Conservation (phyloP, 2,113 vertebrate genomes). For the Orientallactaga bullata region DNA sequence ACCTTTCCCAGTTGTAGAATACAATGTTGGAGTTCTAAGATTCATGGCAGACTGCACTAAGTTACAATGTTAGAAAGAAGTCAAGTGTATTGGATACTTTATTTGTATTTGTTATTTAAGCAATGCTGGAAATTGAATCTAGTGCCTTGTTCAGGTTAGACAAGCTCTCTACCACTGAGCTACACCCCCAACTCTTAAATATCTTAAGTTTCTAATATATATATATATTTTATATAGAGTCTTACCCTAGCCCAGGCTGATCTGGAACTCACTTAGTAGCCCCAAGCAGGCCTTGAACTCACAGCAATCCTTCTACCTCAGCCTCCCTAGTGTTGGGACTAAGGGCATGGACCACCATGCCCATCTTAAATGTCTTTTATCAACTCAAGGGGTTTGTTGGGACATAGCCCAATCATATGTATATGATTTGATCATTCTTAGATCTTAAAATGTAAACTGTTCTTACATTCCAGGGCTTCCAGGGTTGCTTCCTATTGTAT, state of each 20-base stretch:
- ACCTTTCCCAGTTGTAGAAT: not conserved
- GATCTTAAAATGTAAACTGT: not conserved
- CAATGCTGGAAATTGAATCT: not conserved
- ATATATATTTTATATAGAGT: not conserved
- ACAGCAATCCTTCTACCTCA: no score
- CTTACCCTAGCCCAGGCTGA: no score
- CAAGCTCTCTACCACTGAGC: not conserved
- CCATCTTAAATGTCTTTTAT: not conserved
- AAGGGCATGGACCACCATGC: no score
- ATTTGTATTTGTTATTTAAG: no score
- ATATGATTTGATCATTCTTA: slow-evolving; percentile 18
- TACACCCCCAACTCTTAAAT: not conserved
- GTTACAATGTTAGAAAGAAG: not conserved
- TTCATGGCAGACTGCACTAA: not conserved
- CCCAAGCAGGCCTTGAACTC: no score
- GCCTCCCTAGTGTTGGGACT: no score
- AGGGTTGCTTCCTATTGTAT: not conserved
- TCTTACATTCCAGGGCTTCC: not conserved
- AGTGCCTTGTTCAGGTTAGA: not conserved
- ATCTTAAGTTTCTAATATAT: not conserved
- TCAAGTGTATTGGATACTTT: no score
- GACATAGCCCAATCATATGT: not conserved
- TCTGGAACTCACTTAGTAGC: no score
- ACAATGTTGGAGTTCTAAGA: not conserved
- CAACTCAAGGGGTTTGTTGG: not conserved